Evolutionary conservation across 2,797 vertebrate species (phyloP), one percentile per base, ranked within the genome.

Genomic region (Gymnoscopelus microlampas): DNA sequence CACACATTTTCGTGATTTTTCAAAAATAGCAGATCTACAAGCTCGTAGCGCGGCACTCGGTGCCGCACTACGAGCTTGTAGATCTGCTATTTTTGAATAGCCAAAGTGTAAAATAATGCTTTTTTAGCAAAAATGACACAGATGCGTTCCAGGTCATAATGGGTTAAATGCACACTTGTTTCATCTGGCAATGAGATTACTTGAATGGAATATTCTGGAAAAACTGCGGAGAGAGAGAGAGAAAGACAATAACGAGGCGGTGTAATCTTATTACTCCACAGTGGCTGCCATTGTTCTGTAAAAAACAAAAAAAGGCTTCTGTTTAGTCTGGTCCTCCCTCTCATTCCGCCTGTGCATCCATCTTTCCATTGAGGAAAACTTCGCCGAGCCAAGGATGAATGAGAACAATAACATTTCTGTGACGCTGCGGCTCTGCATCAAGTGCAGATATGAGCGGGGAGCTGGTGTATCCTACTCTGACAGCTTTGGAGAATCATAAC

Each of bases 201-300:
- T 83, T 53, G 63, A 91, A 86, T 85, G 71, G 76, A 85, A 91
- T 85, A 88, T 80, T 85, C 77, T 67, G 74, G 73, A 85, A 87
- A 87, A 88, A 86, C 60, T 68, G 80, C 72, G 7, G 35, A 39
- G 35, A 39, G 35, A 39, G 19, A 71, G 72, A 63, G 81, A 78
- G 78, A 73, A 81, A 83, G 82, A 89, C 85, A 89, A 87, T 86
- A 81, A 87, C 82, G 74, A 85, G 85, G 78, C 71, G 77, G 84
- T 89, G 84, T 89, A 91, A 91, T 90, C 84, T 82, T 66, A 88
- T 91, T 89, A 86, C 85, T 83, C 80, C 73, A 83, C 87, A 82
- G 84, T 85, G 84, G 85, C 85, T 78, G 80, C 80, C 78, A 90
- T 92, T 91, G 87, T 91, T 82, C 85, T 77, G 66, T 61, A 66